These are phyloP conservation scores for Carabus problematicus DNA, from an alignment of 2,888 invertebrate species.

Conservation along the genomic window DNA sequence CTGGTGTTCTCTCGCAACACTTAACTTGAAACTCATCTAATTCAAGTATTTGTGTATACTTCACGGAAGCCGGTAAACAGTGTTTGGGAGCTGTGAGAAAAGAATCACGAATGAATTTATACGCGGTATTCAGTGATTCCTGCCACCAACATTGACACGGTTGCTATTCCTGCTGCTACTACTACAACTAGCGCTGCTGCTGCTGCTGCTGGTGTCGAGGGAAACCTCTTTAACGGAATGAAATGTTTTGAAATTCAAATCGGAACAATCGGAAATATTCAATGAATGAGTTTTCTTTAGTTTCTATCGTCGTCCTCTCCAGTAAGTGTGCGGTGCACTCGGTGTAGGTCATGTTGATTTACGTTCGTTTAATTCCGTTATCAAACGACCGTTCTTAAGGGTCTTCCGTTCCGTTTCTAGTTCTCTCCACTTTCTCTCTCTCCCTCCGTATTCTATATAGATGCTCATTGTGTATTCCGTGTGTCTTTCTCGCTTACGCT, in stretches of 20 bases:
- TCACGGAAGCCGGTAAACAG: conserved; percentile 38
- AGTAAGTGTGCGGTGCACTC: conserved; percentile 14
- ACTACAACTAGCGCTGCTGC: no score
- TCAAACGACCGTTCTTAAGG: conserved; percentile 26
- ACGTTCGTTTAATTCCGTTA: conserved; percentile 31
- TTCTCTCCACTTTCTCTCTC: conserved; percentile 11
- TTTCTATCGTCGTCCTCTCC: conserved; percentile 1
- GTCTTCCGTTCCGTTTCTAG: conserved; percentile 14
- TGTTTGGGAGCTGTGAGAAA: conserved; percentile 18
- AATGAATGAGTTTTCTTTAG: conserved; percentile 40
- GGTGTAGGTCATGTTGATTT: conserved; percentile 32
- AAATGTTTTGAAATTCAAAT: conserved; percentile 60
- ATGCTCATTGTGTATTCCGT: neutral
- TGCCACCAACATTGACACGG: no score
- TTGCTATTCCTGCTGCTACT: no score
- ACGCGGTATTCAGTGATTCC: neutral
- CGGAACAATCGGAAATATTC: conserved; percentile 46
- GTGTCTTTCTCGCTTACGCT: conserved; percentile 20
- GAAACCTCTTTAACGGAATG: conserved; percentile 57
- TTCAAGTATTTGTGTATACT: conserved; percentile 44
- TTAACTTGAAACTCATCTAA: conserved; percentile 38
- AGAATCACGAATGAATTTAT: conserved; percentile 14
- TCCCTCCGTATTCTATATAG: neutral
- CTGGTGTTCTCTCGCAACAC: conserved; percentile 19
- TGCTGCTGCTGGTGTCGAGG: neutral